Evolutionary conservation across 1,140 invertebrate species (phyloP), one percentile per base, ranked within the genome.

Genomic region (Tetramorium alpestre): DNA sequence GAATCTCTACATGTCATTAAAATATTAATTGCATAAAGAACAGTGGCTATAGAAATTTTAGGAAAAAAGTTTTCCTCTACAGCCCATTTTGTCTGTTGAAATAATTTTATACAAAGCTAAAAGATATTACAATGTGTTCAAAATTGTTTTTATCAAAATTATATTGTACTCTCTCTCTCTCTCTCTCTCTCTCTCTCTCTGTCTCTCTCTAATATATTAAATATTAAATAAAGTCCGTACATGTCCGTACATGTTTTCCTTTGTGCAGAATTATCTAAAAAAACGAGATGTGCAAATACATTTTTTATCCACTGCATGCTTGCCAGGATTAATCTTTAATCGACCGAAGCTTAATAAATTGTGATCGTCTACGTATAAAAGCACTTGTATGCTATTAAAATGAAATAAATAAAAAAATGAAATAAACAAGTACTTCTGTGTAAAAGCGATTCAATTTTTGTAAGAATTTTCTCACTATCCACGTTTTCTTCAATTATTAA

Each of bases 271-370:
- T 49, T 49, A 16, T 28, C 2, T 47, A 5, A 67, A 67, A 67
- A 67, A 67, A 44, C n/a, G 18, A 11, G 2, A 69, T 25, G 22
- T 49, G 41, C 2, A 69, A 44, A 69, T 69, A 47, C 33, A 65
- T 44, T 67, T 67, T 67, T n/a, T 47, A 69, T 25, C 2, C 11
- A 18, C 13, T 25, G 1, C 25, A 6, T 2, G 3, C 44, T n/a
- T 22, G 16, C 16, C n/a, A 38, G 28, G 18, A 60, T 44, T 58
- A 76, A 22, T 22, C 11, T 76, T 76, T 4, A 76, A 76, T 76
- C 4, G 69, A 13, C 4, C 16, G 38, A 54, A 73, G 3, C 28
- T 11, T 2, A 64, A 6, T 38, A 64, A 65, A 22, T 10, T 28
- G 25, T 11, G 16, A 51, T 41, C 38, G 2, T 25, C 13, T 16